Evolutionary conservation across 1,140 invertebrate genomes (phyloP), one percentile per base, ranked within the genome.

Genomic region (Centruroides sculpturatus): DNA sequence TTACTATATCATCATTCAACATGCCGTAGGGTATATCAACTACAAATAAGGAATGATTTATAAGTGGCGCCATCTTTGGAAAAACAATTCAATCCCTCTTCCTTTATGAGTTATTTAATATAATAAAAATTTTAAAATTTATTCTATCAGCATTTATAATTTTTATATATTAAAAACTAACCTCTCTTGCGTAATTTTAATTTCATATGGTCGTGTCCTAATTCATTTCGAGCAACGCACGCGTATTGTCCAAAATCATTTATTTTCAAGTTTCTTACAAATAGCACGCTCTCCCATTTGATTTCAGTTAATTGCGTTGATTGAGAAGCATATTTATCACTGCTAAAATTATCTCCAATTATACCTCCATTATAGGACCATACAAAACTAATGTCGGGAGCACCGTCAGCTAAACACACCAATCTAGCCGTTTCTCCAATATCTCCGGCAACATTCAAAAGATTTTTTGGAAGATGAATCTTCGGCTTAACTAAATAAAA

Each of bases 181-280:
- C 75, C 91, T 67, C 86, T 92, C 47, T 87, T 84, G 71, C 92
- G 85, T 64, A 98, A 73, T 34, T 82, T 78, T 41, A 97, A 85
- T 7, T 81, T 81, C 35, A 86, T 82, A 4, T 80, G 82, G 13
- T 83, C 81, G 60, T 84, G 81, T 4, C 92, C 93, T 65, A 94
- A 75, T 52, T 85, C 83, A 72, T 98, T 98, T 48, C 82, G 79
- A 0, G 89, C 92, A 1, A 83, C 83, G 72, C 91, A 98, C 66
- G 87, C 83, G 72, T 96, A 97, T 52, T 79, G 79, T 0, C 90
- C 92, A 69, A 97, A 97, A 75, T 98, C 93, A 0, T 80, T 76
- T 0, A 82, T 80, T 3, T 81, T 80, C 34, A 98, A 84, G 67
- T 88, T 85, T 55, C 83, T 81, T 41, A 98, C 83, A n/a, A 83